Percentiles rank a stretch among this genome's conserved stretches.
Evolutionary conservation across 2,113 vertebrate genomes (phyloP).

Genomic region (Puffinus mauretanicus): DNA sequence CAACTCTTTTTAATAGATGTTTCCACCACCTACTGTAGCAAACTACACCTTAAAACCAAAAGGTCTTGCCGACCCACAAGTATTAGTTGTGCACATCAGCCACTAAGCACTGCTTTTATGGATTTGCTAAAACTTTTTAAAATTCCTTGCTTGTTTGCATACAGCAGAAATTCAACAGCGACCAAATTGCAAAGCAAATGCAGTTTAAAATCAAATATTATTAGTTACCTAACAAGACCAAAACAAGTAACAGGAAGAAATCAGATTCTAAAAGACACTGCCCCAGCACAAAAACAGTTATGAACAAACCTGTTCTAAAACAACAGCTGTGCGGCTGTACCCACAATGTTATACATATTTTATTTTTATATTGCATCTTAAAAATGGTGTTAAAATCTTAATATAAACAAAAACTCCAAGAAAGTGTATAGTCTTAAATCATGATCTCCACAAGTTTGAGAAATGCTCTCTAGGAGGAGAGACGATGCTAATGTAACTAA

Average conservation of each 20-base stretch:
- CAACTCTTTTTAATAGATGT: not conserved
- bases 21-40: not conserved
- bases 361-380: not conserved
- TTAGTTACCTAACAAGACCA: not conserved
- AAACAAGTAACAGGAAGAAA: not conserved
- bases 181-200: not conserved
- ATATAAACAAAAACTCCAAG: not conserved
- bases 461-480: not conserved
- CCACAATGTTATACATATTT: not conserved
- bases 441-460: not conserved
- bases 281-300: not conserved
- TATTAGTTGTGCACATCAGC: not conserved
- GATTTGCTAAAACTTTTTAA: not conserved
- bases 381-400: not conserved
- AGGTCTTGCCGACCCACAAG: not conserved
- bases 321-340: not conserved
- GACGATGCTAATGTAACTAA: not conserved
- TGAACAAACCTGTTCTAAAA: not conserved
- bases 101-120: not conserved
- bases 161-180: not conserved
- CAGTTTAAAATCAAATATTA: not conserved
- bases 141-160: not conserved
- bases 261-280: not conserved
- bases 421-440: not conserved
- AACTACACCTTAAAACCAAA: not conserved